A percentile compares a stretch with the other conserved stretches of the same genome.
Evolutionary conservation across 2,888 invertebrate genomes (phyloP).

Genomic region (Cryptophagus acutangulus): DNA sequence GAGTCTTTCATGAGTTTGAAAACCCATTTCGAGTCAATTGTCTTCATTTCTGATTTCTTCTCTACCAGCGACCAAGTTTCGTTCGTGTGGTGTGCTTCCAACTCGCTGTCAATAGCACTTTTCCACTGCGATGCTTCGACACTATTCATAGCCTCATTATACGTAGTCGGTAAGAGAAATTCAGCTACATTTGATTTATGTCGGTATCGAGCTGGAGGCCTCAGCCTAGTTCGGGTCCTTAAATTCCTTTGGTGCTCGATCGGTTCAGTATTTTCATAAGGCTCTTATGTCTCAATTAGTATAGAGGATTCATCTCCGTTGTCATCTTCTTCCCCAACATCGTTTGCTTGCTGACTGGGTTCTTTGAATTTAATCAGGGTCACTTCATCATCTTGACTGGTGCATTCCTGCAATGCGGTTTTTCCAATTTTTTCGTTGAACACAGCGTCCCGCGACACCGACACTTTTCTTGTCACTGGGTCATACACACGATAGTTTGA

Average conservation of each 20-base stretch:
- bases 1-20: background rate
- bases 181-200: slow-evolving; percentile 1
- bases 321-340: no score
- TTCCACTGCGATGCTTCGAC: background rate
- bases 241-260: no score
- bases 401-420: slow-evolving; percentile 11
- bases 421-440: slow-evolving; percentile 20
- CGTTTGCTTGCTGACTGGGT: no score
- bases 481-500: slow-evolving; percentile 28
- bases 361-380: no score
- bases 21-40: slow-evolving; percentile 2
- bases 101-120: slow-evolving; percentile 3
- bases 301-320: no score
- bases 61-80: background rate
- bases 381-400: no score
- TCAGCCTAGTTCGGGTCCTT: background rate
- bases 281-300: no score
- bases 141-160: background rate
- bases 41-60: background rate
- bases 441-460: slow-evolving; percentile 25
- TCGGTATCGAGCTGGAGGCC: no score
- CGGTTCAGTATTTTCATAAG: no score
- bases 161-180: slow-evolving; percentile 2
- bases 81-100: background rate
- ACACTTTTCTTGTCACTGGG: slow-evolving; percentile 21